Evolutionary conservation across 1,140 invertebrate species (phyloP).

Genomic region (Meloidogyne floridensis): DNA sequence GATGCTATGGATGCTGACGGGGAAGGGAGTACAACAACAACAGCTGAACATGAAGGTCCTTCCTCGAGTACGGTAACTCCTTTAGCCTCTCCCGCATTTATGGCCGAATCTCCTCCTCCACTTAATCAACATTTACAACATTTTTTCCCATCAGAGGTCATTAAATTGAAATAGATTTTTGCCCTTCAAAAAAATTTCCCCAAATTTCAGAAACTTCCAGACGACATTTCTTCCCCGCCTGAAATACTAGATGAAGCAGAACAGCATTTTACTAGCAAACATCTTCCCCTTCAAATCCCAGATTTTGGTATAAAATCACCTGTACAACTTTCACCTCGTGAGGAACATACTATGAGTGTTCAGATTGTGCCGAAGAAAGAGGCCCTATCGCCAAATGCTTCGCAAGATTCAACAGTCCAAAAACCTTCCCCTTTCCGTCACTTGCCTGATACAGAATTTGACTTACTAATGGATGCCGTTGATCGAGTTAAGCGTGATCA

Average conservation of each 20-base stretch:
- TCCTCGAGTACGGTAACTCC: conserved; percentile 47
- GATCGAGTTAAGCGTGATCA: conserved; percentile 54
- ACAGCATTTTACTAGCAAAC: conserved; percentile 15
- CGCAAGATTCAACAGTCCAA: background rate
- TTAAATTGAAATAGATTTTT: background rate
- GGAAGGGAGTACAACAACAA: conserved; percentile 28
- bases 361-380: conserved; percentile 22
- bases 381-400: background rate
- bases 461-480: conserved; percentile 58
- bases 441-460: conserved; percentile 54
- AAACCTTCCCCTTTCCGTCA: conserved; percentile 22
- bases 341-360: conserved; percentile 62
- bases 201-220: conserved; percentile 21
- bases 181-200: conserved; percentile 11
- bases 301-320: conserved; percentile 28
- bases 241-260: conserved; percentile 53
- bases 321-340: conserved; percentile 45
- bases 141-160: conserved; percentile 55
- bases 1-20: conserved; percentile 2
- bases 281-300: conserved; percentile 57
- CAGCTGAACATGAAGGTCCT: conserved; percentile 32
- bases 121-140: conserved; percentile 36
- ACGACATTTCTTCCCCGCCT: conserved; percentile 38
- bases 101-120: conserved; percentile 43
- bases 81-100: conserved; percentile 55